Evolutionary conservation across 1,140 invertebrate species (phyloP).

Genomic region (Drosophila equinoxialis): DNA sequence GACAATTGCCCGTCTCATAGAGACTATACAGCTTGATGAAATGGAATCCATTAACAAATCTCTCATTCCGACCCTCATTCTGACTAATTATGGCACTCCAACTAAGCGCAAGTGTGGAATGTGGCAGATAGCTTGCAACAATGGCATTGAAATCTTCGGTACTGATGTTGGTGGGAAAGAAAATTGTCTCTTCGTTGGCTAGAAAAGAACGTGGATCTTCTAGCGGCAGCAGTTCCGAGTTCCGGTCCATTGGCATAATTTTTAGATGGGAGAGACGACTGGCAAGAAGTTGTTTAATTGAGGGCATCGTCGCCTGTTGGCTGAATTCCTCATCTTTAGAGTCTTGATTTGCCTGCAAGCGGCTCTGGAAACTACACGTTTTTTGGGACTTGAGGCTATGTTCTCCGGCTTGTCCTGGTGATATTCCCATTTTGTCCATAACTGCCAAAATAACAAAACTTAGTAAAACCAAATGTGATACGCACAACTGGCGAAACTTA

Average conservation of each 20-base stretch:
- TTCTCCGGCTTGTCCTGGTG: slow-evolving; percentile 55
- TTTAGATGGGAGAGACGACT: slow-evolving; percentile 58
- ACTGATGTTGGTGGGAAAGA: slow-evolving; percentile 70
- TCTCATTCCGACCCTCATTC: slow-evolving; percentile 39
- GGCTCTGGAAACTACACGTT: slow-evolving; percentile 66
- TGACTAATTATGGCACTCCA: slow-evolving; percentile 69
- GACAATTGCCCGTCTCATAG: slow-evolving; percentile 66
- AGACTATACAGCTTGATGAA: slow-evolving; percentile 76
- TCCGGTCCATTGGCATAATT: slow-evolving; percentile 49
- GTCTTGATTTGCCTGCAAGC: slow-evolving; percentile 38
- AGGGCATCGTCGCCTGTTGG: slow-evolving; percentile 35
- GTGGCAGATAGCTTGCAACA: slow-evolving; percentile 60
- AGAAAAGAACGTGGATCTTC: slow-evolving; percentile 72
- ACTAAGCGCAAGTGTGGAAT: slow-evolving; percentile 67
- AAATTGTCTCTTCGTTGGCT: slow-evolving; percentile 74
- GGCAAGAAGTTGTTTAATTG: slow-evolving; percentile 56
- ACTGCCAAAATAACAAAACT: slow-evolving; percentile 31
- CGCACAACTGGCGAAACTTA: slow-evolving; percentile 44
- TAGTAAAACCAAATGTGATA: too few relatives aligned
- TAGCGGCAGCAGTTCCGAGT: slow-evolving; percentile 46
- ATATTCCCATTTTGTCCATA: slow-evolving; percentile 73
- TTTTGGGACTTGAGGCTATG: slow-evolving; percentile 68
- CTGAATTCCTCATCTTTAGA: slow-evolving; percentile 28
- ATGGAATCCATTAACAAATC: slow-evolving; percentile 67
- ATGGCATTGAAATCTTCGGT: slow-evolving; percentile 79